Conservation (phyloP, 2,797 vertebrate species). For the Balearica regulorum region DNA sequence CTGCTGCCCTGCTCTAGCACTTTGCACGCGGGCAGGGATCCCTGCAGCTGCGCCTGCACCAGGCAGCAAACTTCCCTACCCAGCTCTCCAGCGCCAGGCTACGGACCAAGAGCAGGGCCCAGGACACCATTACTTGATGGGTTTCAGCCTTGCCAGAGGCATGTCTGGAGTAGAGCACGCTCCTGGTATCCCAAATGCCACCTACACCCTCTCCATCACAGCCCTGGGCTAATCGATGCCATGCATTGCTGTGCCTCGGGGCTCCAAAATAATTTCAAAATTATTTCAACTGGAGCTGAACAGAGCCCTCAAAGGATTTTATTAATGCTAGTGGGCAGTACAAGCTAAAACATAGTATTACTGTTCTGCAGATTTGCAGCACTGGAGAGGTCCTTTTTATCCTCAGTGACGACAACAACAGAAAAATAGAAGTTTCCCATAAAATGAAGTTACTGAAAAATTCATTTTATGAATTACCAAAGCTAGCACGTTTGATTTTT, state of each 20-base stretch:
- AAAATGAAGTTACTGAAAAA: not conserved
- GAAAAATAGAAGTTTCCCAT: not conserved
- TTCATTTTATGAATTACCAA: not conserved
- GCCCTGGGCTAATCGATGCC: not conserved
- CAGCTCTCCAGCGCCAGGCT: not conserved
- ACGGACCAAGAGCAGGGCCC: not conserved
- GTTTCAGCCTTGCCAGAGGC: not conserved
- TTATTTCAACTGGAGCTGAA: not conserved
- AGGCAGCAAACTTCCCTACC: not conserved
- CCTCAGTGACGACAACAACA: not conserved
- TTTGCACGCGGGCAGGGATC: rapidly evolving
- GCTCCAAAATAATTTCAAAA: no score
- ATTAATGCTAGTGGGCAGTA: not conserved
- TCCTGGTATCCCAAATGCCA: not conserved
- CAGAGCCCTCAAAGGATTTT: not conserved
- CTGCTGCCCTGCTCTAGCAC: not conserved
- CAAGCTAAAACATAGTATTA: not conserved
- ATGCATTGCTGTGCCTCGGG: not conserved
- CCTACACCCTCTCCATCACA: not conserved
- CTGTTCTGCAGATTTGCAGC: rapidly evolving
- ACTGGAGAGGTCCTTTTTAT: not conserved
- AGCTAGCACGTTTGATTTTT: not conserved
- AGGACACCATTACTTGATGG: not conserved
- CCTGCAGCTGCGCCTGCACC: not conserved
- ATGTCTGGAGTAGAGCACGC: not conserved